phyloP scores from a whole-genome alignment of 2,888 invertebrate genomes.

The Rhaphigaster nebulosa region DNA sequence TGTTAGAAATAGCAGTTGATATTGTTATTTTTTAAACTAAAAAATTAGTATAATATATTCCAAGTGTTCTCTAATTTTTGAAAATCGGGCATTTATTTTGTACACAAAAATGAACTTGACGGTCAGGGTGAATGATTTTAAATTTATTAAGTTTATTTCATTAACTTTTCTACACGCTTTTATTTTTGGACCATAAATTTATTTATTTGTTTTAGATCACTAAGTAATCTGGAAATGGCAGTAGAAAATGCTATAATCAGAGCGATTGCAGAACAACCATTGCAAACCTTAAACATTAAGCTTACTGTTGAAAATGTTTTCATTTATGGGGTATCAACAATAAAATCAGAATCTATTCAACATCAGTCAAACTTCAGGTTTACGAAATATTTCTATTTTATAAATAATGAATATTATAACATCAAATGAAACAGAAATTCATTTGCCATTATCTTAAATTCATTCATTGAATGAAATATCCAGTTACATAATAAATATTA shows the following conservation, averaged over 20 bases:
- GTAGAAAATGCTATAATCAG: slow-evolving; percentile 17
- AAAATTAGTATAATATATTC: no score
- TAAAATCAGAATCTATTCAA: background rate
- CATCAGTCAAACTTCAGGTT: background rate
- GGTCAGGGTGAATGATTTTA: no score
- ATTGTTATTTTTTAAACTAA: no score
- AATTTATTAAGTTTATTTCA: no score
- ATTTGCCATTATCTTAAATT: background rate
- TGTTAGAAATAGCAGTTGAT: no score
- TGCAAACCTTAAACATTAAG: background rate
- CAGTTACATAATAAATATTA: no score
- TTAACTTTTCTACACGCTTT: no score
- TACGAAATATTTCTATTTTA: background rate
- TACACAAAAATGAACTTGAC: no score
- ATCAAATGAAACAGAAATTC: background rate
- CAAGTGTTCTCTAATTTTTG: no score
- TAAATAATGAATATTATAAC: background rate
- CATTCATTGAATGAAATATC: no score
- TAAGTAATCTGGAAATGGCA: slow-evolving; percentile 15
- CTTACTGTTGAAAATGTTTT: background rate
- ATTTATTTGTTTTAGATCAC: background rate
- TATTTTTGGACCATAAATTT: background rate
- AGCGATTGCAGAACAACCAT: background rate
- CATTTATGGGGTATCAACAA: background rate
- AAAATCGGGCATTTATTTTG: no score